Evolutionary conservation across 2,888 invertebrate genomes (phyloP).

Genomic region (Sesia apiformis): DNA sequence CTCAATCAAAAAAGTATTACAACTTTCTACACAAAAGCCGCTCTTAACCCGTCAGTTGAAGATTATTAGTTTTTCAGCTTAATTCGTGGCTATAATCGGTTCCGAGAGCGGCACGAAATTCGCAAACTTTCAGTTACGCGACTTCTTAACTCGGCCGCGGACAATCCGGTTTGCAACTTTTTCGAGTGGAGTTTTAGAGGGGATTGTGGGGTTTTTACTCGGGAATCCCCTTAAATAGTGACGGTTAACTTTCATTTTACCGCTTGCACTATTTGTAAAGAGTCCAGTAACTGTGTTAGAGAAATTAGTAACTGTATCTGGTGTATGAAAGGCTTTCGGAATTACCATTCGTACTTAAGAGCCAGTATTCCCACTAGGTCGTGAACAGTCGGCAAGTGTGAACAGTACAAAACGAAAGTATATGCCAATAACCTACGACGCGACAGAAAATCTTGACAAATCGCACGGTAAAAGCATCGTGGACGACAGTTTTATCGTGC

Average conservation of each 20-base stretch:
- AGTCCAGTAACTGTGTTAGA: no score
- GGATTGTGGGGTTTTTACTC: background rate
- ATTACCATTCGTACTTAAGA: no score
- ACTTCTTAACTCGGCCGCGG: background rate
- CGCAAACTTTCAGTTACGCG: background rate
- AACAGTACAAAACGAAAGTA: no score
- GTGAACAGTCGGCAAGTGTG: no score
- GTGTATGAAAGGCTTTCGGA: no score
- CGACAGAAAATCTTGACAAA: no score
- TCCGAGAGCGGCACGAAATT: background rate
- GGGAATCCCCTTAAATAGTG: background rate
- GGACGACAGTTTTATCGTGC: no score
- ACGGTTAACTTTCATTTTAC: background rate
- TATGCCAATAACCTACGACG: no score
- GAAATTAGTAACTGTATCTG: no score
- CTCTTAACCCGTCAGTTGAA: constrained; percentile 2
- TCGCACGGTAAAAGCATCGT: no score
- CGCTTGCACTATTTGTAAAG: no score
- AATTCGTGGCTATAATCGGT: constrained; percentile 4
- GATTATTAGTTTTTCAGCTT: constrained; percentile 3
- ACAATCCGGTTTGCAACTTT: background rate
- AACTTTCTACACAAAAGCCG: background rate
- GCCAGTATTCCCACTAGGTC: no score
- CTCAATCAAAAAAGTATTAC: background rate
- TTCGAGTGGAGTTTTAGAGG: background rate